These are phyloP conservation scores for Galagoides demidoff DNA, from an alignment of 2,797 vertebrate species.

Conservation along the genomic window DNA sequence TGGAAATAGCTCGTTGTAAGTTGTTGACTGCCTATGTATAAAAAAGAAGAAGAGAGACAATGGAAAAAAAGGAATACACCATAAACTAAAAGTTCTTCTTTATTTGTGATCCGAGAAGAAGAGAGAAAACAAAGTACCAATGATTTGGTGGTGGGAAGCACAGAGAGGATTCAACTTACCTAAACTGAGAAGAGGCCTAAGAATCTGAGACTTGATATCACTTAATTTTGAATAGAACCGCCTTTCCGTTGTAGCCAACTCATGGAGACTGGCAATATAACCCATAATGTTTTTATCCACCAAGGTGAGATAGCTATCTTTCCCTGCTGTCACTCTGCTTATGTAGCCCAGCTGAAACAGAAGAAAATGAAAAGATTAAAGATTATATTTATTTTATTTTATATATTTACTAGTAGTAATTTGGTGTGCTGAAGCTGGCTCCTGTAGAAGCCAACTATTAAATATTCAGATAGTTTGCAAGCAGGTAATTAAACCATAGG, in stretches of 20 bases:
- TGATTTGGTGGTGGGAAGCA: rapidly evolving
- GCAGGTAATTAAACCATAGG: not conserved
- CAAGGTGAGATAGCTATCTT: conserved; percentile 90
- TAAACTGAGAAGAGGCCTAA: conserved; percentile 94
- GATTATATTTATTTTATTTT: not conserved
- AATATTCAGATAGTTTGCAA: conserved; percentile 29
- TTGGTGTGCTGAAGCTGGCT: not conserved
- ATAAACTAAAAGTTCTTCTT: conserved; percentile 1
- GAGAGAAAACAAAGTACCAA: conserved; percentile 8
- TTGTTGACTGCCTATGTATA: not conserved
- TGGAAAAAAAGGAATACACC: not conserved
- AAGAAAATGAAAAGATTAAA: conserved; percentile 57
- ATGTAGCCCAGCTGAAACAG: conserved; percentile 94
- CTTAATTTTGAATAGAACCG: conserved; percentile 95
- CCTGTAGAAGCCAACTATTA: not conserved
- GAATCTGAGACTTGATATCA: conserved; percentile 92
- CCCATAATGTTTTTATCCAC: conserved; percentile 96
- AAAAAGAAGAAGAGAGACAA: not conserved
- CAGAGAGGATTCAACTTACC: conserved; percentile 86
- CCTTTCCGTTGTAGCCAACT: conserved; percentile 95
- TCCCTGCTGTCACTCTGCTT: conserved; percentile 93
- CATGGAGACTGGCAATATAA: conserved; percentile 95
- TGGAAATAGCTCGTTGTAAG: not conserved
- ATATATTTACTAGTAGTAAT: not conserved
- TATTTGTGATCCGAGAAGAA: conserved; percentile 29